Percentiles rank a stretch among this genome's conserved stretches.
These are phyloP conservation scores for Picus viridis DNA, from an alignment of 2,797 vertebrate species.

Conservation along the genomic window DNA sequence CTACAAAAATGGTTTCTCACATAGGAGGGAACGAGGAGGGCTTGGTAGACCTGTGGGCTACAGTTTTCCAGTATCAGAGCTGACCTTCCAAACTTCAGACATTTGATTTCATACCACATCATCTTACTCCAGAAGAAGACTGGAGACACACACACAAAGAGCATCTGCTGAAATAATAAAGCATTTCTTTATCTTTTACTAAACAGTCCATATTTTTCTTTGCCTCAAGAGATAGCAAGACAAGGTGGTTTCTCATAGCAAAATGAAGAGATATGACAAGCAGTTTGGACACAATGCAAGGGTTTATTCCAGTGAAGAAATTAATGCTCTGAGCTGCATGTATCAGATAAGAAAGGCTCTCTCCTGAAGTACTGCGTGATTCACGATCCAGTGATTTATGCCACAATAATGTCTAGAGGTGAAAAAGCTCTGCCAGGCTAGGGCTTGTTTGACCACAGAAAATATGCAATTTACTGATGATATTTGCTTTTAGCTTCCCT, in stretches of 20 bases:
- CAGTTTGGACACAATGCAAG: neutral
- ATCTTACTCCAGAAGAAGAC: neutral
- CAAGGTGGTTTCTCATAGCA: neutral
- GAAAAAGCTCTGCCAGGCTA: conserved; percentile 26
- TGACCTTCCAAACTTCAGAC: neutral
- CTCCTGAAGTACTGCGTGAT: neutral
- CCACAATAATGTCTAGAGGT: neutral
- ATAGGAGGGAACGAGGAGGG: neutral
- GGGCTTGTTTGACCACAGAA: conserved; percentile 28
- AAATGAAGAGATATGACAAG: neutral
- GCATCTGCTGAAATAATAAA: neutral
- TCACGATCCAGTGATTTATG: neutral
- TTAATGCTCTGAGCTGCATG: neutral
- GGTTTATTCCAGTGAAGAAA: neutral
- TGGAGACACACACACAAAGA: neutral
- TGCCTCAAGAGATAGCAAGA: neutral
- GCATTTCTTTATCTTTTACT: neutral
- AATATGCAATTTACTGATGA: conserved; percentile 35
- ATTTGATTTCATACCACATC: neutral
- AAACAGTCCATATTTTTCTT: neutral
- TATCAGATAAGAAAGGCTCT: neutral
- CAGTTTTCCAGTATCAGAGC: neutral
- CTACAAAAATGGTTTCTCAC: neutral
- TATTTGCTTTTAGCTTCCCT: conserved; percentile 41
- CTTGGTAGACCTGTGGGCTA: neutral